Evolutionary conservation across 2,113 vertebrate genomes (phyloP).

Genomic region (Lepisosteus oculatus): DNA sequence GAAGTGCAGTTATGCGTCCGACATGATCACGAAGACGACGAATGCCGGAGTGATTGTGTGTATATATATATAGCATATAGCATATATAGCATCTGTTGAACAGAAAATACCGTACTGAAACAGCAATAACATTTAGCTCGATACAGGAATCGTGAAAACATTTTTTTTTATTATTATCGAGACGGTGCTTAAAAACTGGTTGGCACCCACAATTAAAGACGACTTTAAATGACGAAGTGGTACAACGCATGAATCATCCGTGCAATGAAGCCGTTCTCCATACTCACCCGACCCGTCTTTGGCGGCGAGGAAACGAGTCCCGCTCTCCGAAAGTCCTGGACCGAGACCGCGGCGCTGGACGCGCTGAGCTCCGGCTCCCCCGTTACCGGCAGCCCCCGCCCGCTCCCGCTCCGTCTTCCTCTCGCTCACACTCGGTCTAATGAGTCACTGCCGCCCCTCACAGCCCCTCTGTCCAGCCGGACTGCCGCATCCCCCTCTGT

Average conservation of each 20-base stretch:
- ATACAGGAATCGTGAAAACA: too few species aligned
- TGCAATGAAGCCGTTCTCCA: too few species aligned
- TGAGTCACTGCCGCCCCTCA: slow-evolving; percentile 50
- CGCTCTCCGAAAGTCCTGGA: neutral
- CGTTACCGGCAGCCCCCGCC: neutral
- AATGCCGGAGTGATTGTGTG: too few species aligned
- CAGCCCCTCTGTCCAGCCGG: slow-evolving; percentile 40
- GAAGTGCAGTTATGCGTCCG: too few species aligned
- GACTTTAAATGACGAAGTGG: too few species aligned
- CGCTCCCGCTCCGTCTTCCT: slow-evolving; percentile 14
- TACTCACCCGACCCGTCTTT: slow-evolving; percentile 26
- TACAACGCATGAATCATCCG: too few species aligned
- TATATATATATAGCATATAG: too few species aligned
- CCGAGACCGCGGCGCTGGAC: slow-evolving; percentile 1
- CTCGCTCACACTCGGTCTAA: slow-evolving; percentile 19
- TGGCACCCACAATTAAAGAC: too few species aligned
- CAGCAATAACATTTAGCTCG: too few species aligned
- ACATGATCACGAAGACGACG: too few species aligned
- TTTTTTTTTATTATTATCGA: neutral
- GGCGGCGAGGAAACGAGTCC: neutral
- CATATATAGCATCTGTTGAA: too few species aligned
- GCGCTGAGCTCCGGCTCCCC: slow-evolving; percentile 8
- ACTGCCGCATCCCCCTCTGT: slow-evolving; percentile 47
- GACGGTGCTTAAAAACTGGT: neutral
- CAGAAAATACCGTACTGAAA: too few species aligned